A percentile compares a stretch with the other conserved stretches of the same genome.
Conservation (phyloP, 2,888 invertebrate species). For the Hofmannophila pseudospretella region DNA sequence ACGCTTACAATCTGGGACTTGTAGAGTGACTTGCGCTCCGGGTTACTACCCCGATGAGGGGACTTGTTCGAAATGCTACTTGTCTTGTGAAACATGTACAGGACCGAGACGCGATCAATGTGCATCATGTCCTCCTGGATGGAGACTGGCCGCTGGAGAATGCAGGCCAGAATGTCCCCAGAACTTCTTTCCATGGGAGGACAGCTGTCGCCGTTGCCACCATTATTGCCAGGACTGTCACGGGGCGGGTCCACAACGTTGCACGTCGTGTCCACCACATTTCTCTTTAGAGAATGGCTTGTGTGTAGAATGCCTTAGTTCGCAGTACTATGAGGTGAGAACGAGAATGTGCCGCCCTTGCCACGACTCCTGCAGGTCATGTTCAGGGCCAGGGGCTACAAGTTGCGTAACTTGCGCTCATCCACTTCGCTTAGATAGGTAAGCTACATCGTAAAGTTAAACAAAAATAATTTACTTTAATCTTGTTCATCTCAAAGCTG, state of each 20-base stretch:
- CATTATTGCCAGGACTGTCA: constrained; percentile 92
- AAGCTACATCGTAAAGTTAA: constrained; percentile 18
- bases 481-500: constrained; percentile 4
- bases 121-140: constrained; percentile 87
- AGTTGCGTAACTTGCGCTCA: constrained; percentile 84
- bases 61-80: constrained; percentile 88
- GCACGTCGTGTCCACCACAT: constrained; percentile 84
- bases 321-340: constrained; percentile 84
- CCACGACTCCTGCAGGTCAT: constrained; percentile 83
- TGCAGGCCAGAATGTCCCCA: constrained; percentile 92
- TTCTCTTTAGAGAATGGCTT: constrained; percentile 84
- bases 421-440: constrained; percentile 83
- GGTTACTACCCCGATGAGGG: constrained; percentile 93
- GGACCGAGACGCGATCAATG: constrained; percentile 91
- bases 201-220: constrained; percentile 92
- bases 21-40: constrained; percentile 85
- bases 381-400: constrained; percentile 84
- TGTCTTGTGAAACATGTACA: constrained; percentile 90
- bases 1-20: constrained; percentile 89
- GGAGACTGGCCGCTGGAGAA: constrained; percentile 89
- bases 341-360: constrained; percentile 84
- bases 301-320: constrained; percentile 86
- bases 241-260: constrained; percentile 86
- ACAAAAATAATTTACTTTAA: constrained; percentile 8
- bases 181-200: constrained; percentile 88